phyloP scores from a whole-genome alignment of 2,888 invertebrate genomes.

The Calameuta idolon region DNA sequence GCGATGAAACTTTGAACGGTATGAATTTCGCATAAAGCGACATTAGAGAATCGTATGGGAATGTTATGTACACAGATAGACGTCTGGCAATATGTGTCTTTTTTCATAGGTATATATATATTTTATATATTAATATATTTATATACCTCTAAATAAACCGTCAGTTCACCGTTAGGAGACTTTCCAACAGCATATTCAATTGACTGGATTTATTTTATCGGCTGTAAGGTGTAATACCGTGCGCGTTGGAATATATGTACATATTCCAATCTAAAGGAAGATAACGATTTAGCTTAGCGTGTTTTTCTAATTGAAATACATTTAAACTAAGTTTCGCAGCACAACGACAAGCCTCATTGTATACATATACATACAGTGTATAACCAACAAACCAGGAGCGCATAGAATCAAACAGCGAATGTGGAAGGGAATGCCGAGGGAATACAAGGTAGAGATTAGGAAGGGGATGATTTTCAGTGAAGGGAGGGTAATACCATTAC shows the following conservation, averaged over 20 bases:
- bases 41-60: neutral
- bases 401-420: neutral
- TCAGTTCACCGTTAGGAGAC: too few relatives aligned
- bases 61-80: neutral
- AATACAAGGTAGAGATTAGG: neutral
- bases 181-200: too few relatives aligned
- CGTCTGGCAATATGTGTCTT: neutral
- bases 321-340: too few relatives aligned
- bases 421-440: neutral
- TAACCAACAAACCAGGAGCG: neutral
- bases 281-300: too few relatives aligned
- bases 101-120: too few relatives aligned
- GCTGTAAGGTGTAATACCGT: too few relatives aligned
- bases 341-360: too few relatives aligned
- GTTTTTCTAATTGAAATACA: too few relatives aligned
- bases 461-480: neutral
- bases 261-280: too few relatives aligned
- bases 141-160: too few relatives aligned
- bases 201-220: too few relatives aligned
- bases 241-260: too few relatives aligned
- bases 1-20: slow-evolving; percentile 18
- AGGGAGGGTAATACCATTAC: neutral
- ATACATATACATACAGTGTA: neutral
- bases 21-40: slow-evolving; percentile 1
- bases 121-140: neutral